Conservation (phyloP, 2,113 vertebrate genomes). For the Mobula birostris region DNA sequence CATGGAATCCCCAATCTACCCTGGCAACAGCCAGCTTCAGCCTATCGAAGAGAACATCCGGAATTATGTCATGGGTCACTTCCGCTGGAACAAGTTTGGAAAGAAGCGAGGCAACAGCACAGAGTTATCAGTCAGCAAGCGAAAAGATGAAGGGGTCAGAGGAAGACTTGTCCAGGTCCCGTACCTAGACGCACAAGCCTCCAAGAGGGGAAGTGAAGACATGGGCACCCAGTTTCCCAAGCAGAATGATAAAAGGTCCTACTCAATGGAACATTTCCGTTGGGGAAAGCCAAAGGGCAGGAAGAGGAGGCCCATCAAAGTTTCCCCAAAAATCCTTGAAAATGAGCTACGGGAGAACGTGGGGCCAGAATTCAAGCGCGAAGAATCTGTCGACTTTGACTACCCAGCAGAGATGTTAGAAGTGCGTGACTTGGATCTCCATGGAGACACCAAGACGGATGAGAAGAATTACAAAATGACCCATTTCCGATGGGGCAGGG, state of each 20-base stretch:
- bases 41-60: slow-evolving; percentile 52
- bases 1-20: slow-evolving; percentile 55
- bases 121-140: slow-evolving; percentile 41
- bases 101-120: slow-evolving; percentile 39
- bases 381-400: slow-evolving; percentile 47
- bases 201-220: slow-evolving; percentile 40
- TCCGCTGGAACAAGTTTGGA: slow-evolving; percentile 55
- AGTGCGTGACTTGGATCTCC: background rate
- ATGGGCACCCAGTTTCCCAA: background rate
- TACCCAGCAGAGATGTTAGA: slow-evolving; percentile 12
- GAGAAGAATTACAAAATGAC: background rate
- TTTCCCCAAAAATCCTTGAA: slow-evolving; percentile 65
- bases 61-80: slow-evolving; percentile 58
- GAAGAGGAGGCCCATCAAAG: slow-evolving; percentile 80
- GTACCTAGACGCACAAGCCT: accelerated
- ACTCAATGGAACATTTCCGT: slow-evolving; percentile 94
- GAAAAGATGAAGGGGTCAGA: slow-evolving; percentile 36
- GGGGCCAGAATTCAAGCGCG: slow-evolving; percentile 60
- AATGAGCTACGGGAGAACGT: slow-evolving; percentile 64
- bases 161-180: background rate
- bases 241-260: slow-evolving; percentile 69
- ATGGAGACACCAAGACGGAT: slow-evolving; percentile 50
- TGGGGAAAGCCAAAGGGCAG: slow-evolving; percentile 87
- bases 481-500: too few relatives aligned
- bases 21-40: slow-evolving; percentile 61